phyloP scores from a whole-genome alignment of 2,113 vertebrate genomes.

The Thermophis baileyi region DNA sequence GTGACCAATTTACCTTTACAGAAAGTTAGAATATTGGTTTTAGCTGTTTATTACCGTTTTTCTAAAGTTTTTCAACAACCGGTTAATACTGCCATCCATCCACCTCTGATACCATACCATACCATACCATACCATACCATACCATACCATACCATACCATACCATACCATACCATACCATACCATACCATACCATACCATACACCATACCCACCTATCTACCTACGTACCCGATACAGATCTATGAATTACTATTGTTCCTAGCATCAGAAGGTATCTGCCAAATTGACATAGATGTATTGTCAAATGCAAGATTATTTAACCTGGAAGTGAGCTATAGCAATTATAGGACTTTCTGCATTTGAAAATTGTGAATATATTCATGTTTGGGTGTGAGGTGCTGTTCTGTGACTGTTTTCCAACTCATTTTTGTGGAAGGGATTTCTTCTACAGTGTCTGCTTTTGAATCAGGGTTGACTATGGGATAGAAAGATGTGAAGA shows the following conservation, averaged over 20 bases:
- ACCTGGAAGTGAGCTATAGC: not conserved
- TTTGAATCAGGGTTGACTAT: not conserved
- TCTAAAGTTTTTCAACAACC: no score
- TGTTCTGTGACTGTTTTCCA: not conserved
- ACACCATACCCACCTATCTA: no score
- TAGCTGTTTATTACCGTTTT: no score
- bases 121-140: no score
- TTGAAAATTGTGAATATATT: not conserved
- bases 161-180: no score
- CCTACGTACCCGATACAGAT: not conserved
- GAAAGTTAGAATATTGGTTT: no score
- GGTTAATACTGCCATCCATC: no score
- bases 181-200: no score
- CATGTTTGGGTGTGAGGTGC: not conserved
- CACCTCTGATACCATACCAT: not conserved
- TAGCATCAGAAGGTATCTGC: not conserved
- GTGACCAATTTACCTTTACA: no score
- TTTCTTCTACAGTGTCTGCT: not conserved
- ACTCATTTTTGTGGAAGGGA: not conserved
- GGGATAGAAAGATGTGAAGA: not conserved
- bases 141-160: no score
- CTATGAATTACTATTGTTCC: not conserved
- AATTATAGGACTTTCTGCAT: not conserved
- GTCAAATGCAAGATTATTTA: not conserved
- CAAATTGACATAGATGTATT: not conserved